A percentile compares a stretch with the other conserved stretches of the same genome.
phyloP scores from a whole-genome alignment of 23 tunicate genomes.

The Ascidia mentula region DNA sequence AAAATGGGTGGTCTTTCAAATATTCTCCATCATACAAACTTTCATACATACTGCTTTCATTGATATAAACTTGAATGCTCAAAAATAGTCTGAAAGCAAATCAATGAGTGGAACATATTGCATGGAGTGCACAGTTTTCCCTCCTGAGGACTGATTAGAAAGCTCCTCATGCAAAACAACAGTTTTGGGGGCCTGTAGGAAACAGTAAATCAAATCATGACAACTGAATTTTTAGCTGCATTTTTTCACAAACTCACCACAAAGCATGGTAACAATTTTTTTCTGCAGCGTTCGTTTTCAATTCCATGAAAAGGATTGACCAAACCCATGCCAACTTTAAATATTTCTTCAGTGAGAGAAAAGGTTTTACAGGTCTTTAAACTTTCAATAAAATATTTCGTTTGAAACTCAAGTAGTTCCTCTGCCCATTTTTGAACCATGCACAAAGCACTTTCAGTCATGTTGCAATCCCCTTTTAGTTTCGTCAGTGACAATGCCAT shows the following conservation, averaged over 20 bases:
- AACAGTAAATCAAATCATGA: neutral
- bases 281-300: neutral
- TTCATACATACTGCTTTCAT: neutral
- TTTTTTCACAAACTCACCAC: neutral
- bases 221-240: no score
- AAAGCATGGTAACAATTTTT: neutral
- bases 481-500: neutral
- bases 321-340: neutral
- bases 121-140: neutral
- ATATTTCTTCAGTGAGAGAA: neutral
- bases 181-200: neutral
- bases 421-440: neutral
- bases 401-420: neutral
- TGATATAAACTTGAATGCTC: neutral
- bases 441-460: neutral
- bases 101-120: neutral
- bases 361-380: neutral
- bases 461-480: neutral
- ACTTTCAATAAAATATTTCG: neutral
- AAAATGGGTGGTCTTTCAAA: neutral
- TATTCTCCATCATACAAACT: neutral
- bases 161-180: slow-evolving; percentile 1
- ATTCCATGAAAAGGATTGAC: neutral
- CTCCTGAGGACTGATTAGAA: neutral
- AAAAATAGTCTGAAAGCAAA: neutral